Base-by-base conservation (phyloP, 2,113 vertebrate species). In the Oncorhynchus mykiss region DNA sequence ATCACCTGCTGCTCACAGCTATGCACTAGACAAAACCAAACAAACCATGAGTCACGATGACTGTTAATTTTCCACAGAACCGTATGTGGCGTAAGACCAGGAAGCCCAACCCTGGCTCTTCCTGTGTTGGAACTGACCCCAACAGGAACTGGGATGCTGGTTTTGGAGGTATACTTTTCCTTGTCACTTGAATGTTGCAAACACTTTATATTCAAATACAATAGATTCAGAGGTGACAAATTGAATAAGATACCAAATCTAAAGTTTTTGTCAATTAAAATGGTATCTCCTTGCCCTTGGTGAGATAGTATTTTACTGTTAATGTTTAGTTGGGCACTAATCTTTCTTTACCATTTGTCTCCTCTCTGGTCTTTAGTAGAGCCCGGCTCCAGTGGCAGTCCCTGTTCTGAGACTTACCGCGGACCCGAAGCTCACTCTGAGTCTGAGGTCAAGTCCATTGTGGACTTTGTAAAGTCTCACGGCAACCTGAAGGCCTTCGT, bases 1-100 rank as follows among this genome's bases (percentile, higher is more conserved):
- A 51, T 54, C 51, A 4, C 1, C 39, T 45, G 39, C 51, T 16
- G 4, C 51, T 18, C 14, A 54, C 51, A 54, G 51, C 51, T 54
- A 16, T 18, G 13, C 16, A 71, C 20, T 48, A 71, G 24, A 71
- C 22, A 14, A 18, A 51, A 51, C 3, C 5, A 39, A n/a, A 22
- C 59, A 13, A 48, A 73, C 60, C 22, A 11, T 16, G 18, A 73
- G 34, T 20, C 4, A 48, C 8, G 67, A 34, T n/a, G 13, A 25
- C 24, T 3, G 51, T 39, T 54, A n/a, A 25, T 70, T 3, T 75
- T 34, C 1, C 80, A 75, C 76, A 98, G 97, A 93, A 97, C 86
- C 95, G 95, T 12, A 85, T 97, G 93, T 98, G 97, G 96, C 91
- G 95, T 75, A 98, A 98, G 88, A 98, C 96, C 22, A 94, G 95